These are phyloP conservation scores for Tursiops truncatus DNA, from an alignment of 2,113 vertebrate species.

Conservation along the genomic window DNA sequence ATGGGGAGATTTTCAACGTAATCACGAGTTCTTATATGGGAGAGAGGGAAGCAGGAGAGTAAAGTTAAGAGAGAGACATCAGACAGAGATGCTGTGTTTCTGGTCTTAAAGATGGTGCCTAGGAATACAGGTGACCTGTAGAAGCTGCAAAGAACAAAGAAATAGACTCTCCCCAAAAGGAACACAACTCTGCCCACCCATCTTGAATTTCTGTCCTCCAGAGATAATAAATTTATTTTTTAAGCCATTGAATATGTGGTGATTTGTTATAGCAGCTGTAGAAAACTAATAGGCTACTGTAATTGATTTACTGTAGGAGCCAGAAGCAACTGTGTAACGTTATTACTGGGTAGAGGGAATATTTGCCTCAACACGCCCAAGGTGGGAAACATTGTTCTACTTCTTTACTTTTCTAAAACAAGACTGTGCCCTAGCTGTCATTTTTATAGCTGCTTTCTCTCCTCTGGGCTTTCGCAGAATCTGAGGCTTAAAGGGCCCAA, in stretches of 20 bases:
- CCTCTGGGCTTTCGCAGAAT: neutral
- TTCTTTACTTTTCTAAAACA: neutral
- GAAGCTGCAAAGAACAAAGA: neutral
- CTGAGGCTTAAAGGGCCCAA: neutral
- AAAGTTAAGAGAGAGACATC: neutral
- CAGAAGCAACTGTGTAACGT: neutral
- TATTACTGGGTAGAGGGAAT: no score
- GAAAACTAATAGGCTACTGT: neutral
- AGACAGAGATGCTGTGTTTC: neutral
- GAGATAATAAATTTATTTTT: neutral
- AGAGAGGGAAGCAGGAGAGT: neutral
- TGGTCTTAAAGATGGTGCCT: neutral
- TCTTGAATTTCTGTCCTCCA: neutral
- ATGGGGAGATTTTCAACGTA: neutral
- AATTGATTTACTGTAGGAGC: neutral
- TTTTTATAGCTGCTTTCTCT: neutral
- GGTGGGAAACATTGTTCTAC: neutral
- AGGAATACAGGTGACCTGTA: neutral
- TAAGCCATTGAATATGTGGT: neutral
- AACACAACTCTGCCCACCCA: neutral
- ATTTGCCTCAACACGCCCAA: neutral
- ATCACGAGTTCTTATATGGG: neutral
- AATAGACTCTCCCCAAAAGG: neutral
- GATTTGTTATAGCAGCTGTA: neutral
- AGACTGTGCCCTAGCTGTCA: neutral